A percentile compares a stretch with the other conserved stretches of the same genome.
phyloP scores from a whole-genome alignment of 2,888 invertebrate genomes.

The Drosophila algonquin region DNA sequence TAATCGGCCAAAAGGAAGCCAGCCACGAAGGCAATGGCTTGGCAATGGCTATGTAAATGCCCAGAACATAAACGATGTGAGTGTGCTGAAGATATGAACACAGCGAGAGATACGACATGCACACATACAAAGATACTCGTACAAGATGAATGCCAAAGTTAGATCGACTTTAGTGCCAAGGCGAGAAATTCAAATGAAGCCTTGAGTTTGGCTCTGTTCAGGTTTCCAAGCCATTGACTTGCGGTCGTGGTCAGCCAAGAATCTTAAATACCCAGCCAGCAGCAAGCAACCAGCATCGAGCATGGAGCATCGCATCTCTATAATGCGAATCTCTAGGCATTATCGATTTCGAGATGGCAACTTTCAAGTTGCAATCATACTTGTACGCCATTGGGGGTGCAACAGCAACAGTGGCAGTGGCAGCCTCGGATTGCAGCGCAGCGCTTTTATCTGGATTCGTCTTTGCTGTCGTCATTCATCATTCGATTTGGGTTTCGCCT shows the following conservation, averaged over 20 bases:
- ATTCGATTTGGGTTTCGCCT: constrained; percentile 47
- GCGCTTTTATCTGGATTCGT: constrained; percentile 19
- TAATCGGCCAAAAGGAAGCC: background rate
- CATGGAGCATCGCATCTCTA: constrained; percentile 44
- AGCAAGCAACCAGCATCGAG: constrained; percentile 3
- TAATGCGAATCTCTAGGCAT: constrained; percentile 45
- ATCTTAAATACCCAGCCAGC: constrained; percentile 31
- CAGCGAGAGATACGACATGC: constrained; percentile 36
- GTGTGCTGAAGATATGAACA: constrained; percentile 37
- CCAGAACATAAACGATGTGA: constrained; percentile 59
- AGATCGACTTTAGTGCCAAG: constrained; percentile 75
- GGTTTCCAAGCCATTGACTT: constrained; percentile 72
- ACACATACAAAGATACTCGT: constrained; percentile 22
- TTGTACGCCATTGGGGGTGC: constrained; percentile 13
- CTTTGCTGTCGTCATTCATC: constrained; percentile 53
- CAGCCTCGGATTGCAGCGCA: constrained; percentile 9
- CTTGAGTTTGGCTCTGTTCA: constrained; percentile 62
- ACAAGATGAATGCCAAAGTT: constrained; percentile 80
- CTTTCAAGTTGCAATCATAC: constrained; percentile 9
- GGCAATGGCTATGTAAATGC: constrained; percentile 43
- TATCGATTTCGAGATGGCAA: constrained; percentile 29
- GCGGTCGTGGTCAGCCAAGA: constrained; percentile 59
- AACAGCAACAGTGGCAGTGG: constrained; percentile 26
- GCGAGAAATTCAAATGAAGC: constrained; percentile 72
- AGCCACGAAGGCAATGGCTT: constrained; percentile 9